Conservation (phyloP, 2,113 vertebrate species). For the Notiomystis cincta region DNA sequence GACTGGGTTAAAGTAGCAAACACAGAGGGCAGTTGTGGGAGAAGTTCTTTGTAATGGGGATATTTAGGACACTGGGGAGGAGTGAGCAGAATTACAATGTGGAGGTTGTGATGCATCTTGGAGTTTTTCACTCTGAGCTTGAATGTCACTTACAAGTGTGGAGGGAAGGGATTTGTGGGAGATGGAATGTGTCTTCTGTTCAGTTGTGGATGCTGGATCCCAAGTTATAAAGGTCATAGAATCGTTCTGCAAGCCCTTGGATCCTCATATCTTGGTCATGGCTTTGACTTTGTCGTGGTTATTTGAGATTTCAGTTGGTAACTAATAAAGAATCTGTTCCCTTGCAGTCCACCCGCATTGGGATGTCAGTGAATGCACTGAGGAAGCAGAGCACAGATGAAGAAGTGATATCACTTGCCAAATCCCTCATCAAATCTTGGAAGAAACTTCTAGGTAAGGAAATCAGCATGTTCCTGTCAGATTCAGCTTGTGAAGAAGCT, state of each 20-base stretch:
- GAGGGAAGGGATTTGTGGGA: background rate
- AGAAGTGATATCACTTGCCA: constrained; percentile 89
- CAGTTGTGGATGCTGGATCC: background rate
- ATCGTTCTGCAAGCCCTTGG: background rate
- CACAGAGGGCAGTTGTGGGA: background rate
- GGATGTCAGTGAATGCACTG: constrained; percentile 94
- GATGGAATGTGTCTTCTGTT: background rate
- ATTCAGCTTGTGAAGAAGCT: background rate
- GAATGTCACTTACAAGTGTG: background rate
- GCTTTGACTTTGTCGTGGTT: background rate
- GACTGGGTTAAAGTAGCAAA: background rate
- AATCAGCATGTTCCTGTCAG: background rate
- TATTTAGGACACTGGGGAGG: background rate
- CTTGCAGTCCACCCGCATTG: constrained; percentile 89
- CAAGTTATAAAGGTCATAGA: background rate
- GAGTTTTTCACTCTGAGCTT: background rate
- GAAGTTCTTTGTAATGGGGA: background rate
- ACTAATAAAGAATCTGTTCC: background rate
- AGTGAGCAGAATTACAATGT: background rate
- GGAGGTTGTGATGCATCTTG: background rate
- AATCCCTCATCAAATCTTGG: constrained; percentile 95
- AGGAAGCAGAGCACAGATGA: constrained; percentile 93
- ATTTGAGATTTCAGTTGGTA: background rate
- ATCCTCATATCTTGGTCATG: background rate
- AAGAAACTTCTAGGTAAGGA: constrained; percentile 89